Evolutionary conservation across 2,888 invertebrate genomes (phyloP), one percentile per base, ranked within the genome.

Genomic region (Leptogaster cylindrica): DNA sequence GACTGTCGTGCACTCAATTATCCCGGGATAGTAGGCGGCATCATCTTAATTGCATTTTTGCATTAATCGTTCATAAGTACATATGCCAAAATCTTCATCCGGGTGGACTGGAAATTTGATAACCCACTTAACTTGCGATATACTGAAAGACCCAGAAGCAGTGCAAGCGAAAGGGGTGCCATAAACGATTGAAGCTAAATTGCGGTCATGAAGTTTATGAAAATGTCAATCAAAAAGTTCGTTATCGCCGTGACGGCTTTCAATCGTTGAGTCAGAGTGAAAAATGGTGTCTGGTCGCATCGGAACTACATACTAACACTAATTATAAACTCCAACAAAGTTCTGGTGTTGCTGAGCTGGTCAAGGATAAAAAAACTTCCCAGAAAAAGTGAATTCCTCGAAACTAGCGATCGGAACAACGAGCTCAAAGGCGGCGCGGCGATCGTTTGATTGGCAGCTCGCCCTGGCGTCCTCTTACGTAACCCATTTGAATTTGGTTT

Each of bases 391-490:
- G 14, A 41, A 44, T 61, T 61, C 61, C 44, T 28, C 16, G 61
- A 61, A 61, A 44, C 16, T 28, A 25, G 44, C 28, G 44, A 44
- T 61, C 61, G 44, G 44, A 61, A 61, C 41, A 44, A 28, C 61
- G 28, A 61, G 61, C 61, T 61, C 61, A 61, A 61, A 61, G 61
- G 61, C 61, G 61, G 44, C 44, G 28, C 27, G 28, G 27, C 44
- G 41, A 23, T 46, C 46, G n/a, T n/a, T 39, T 58, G 58, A 61
- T 61, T 61, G 44, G 61, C 61, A 44, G 61, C 20, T 41, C 44
- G 61, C 44, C 58, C 61, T 61, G 61, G 61, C 61, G 61, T 61
- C 44, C 58, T 61, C 41, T 61, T 61, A 44, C 44, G 44, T 61
- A 61, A 61, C 10, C 16, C 44, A 27, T 8, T 10, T 14, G 58